phyloP scores from a whole-genome alignment of 2,797 vertebrate genomes.

The Micropoecilia bifurca region DNA sequence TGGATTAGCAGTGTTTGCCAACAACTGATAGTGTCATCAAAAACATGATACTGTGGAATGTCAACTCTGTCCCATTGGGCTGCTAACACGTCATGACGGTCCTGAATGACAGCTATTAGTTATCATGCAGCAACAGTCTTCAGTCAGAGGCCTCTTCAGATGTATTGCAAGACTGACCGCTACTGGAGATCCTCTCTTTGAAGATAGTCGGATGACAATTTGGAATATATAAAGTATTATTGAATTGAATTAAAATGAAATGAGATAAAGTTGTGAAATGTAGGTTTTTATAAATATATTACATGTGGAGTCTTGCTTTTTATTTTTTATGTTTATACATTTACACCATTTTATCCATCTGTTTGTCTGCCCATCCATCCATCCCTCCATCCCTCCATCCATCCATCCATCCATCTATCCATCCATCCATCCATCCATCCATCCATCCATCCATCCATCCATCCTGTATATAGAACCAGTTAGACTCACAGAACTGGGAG shows the following conservation, averaged over 20 bases:
- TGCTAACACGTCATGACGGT: not conserved
- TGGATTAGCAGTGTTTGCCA: not conserved
- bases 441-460: not conserved
- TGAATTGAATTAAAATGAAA: not conserved
- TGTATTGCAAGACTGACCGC: not conserved
- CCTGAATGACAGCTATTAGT: not conserved
- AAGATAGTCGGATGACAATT: not conserved
- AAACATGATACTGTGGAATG: no score
- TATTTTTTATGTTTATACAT: not conserved
- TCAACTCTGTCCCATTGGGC: not conserved
- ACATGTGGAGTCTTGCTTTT: not conserved
- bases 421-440: no score
- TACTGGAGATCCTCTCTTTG: not conserved
- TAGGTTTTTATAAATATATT: not conserved
- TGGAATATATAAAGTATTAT: no score
- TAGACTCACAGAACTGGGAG: slow-evolving; percentile 14
- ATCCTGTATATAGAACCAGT: not conserved
- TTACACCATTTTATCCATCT: not conserved
- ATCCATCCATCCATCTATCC: not conserved
- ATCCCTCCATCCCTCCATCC: not conserved
- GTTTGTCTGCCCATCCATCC: no score
- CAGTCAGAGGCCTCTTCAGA: not conserved
- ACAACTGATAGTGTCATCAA: not conserved
- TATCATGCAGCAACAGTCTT: not conserved
- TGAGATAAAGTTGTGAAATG: not conserved